phyloP scores from a whole-genome alignment of 35 echinoderm and acorn worm species.

The Lytechinus pictus region DNA sequence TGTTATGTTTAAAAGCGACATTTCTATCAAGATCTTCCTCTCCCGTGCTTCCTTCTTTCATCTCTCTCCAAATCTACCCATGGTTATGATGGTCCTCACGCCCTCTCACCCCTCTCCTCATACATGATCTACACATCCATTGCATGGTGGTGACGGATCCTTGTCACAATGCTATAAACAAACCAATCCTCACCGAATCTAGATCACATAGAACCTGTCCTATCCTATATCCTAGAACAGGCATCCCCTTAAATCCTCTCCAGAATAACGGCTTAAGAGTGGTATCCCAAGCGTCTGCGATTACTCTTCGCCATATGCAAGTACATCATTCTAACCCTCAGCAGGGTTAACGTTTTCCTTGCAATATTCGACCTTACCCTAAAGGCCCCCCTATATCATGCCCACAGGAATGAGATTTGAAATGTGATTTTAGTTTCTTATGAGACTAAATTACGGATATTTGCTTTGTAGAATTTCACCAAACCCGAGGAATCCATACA shows the following conservation, averaged over 20 bases:
- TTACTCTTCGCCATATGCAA: neutral
- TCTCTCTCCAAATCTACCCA: neutral
- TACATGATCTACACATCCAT: neutral
- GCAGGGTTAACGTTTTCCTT: neutral
- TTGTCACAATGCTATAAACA: constrained; percentile 19
- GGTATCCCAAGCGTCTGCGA: neutral
- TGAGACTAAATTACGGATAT: no score
- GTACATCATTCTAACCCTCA: neutral
- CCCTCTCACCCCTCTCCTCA: neutral
- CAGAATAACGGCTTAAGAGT: neutral
- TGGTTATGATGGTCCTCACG: no score
- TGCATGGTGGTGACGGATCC: neutral
- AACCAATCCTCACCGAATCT: constrained; percentile 2
- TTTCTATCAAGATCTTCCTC: no score
- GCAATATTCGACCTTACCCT: neutral
- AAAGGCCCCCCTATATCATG: neutral
- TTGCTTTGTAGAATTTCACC: no score
- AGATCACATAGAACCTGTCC: neutral
- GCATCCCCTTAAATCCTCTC: neutral
- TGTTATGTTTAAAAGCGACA: no score
- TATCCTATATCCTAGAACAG: neutral
- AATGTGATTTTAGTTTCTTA: no score
- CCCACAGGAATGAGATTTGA: no score
- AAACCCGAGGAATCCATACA: no score
- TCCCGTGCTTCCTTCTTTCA: no score